Conservation (phyloP, 2,797 vertebrate genomes). For the Sebastes minor region DNA sequence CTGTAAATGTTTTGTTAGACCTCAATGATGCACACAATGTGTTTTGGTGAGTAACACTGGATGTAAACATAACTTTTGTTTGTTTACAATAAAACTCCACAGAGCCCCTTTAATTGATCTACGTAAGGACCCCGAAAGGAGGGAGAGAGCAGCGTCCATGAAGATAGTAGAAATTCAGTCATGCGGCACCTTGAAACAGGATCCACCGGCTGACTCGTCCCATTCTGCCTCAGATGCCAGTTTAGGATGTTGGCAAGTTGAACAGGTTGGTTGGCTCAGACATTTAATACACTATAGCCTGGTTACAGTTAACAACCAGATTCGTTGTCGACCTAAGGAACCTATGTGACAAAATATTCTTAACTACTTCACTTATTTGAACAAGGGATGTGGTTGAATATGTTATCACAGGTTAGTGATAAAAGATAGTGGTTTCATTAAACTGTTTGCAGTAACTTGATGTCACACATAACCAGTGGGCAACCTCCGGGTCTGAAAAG, state of each 20-base stretch:
- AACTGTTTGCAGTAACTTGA: not conserved
- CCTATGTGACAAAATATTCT: not conserved
- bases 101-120: not conserved
- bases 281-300: not conserved
- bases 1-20: not conserved
- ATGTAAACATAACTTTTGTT: not conserved
- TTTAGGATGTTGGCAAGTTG: conserved; percentile 1
- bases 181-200: not conserved
- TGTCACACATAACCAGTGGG: not conserved
- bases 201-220: not conserved
- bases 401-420: not conserved
- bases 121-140: not conserved
- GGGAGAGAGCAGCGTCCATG: not conserved
- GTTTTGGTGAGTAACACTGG: not conserved
- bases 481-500: not conserved
- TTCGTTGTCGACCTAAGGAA: not conserved
- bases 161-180: not conserved
- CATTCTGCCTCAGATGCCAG: not conserved
- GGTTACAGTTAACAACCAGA: not conserved
- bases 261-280: conserved; percentile 17
- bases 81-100: not conserved
- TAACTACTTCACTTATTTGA: not conserved
- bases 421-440: not conserved
- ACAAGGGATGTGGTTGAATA: not conserved
- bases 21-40: not conserved